Percentiles rank a stretch among this genome's conserved stretches.
Conservation (phyloP, 1,140 invertebrate species). For the Pteromalus puparum region DNA sequence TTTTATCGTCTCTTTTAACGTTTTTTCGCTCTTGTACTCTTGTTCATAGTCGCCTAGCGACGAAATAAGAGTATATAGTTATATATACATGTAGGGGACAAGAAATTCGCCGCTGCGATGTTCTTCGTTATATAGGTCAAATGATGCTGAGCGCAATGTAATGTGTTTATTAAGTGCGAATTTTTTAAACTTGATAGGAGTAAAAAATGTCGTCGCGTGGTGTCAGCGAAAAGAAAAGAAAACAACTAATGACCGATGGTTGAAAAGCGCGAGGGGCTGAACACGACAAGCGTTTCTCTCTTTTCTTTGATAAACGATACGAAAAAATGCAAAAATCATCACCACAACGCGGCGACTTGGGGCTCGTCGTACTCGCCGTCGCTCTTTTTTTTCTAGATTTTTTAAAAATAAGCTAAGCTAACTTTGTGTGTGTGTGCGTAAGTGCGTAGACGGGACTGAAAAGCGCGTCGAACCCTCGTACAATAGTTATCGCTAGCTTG, state of each 20-base stretch:
- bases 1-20: constrained; percentile 1
- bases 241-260: not conserved
- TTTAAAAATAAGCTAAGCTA: not conserved
- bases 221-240: constrained; percentile 5
- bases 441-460: not conserved
- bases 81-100: not conserved
- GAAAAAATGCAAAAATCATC: constrained; percentile 8
- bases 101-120: constrained; percentile 32
- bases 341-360: not conserved
- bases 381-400: not conserved
- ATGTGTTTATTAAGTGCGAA: constrained; percentile 51
- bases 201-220: not conserved
- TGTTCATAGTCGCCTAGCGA: not conserved
- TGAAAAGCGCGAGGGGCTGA: constrained; percentile 31
- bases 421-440: too few relatives aligned
- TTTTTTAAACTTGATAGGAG: constrained; percentile 15
- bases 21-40: not conserved
- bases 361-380: not conserved
- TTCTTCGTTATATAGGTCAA: constrained; percentile 48
- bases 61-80: too few relatives aligned
- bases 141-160: constrained; percentile 53
- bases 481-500: too few relatives aligned
- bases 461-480: constrained; percentile 8
- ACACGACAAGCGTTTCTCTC: not conserved
- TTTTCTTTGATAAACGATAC: not conserved